These are phyloP conservation scores for Altica lythri DNA, from an alignment of 2,888 invertebrate species.

Conservation along the genomic window DNA sequence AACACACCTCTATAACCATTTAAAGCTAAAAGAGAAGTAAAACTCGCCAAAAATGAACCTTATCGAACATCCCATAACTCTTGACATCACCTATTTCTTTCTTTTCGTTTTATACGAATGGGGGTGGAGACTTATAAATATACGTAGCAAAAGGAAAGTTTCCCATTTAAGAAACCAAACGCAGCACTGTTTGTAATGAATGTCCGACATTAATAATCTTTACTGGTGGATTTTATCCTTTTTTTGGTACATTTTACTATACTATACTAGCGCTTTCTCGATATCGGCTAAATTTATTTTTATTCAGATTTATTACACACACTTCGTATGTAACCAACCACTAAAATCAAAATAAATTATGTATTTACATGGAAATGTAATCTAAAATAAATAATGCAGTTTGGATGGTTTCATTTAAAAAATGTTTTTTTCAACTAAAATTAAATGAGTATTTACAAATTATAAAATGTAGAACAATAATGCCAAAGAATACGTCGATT, in stretches of 20 bases:
- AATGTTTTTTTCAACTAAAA: no score
- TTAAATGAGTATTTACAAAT: no score
- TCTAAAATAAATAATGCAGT: no score
- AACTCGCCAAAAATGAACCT: constrained; percentile 57
- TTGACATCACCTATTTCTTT: constrained; percentile 61
- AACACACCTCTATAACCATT: constrained; percentile 56
- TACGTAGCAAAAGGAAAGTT: constrained; percentile 58
- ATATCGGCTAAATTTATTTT: constrained; percentile 2
- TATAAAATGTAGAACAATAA: no score
- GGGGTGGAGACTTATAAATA: constrained; percentile 58
- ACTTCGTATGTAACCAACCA: no score
- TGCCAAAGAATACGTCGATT: no score
- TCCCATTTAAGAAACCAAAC: constrained; percentile 57
- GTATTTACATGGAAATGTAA: no score
- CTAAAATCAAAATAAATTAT: no score
- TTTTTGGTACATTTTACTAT: constrained; percentile 35
- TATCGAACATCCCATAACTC: constrained; percentile 61
- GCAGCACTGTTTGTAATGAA: constrained; percentile 52
- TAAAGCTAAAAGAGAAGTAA: constrained; percentile 40
- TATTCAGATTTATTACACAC: no score
- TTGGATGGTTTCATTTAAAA: no score
- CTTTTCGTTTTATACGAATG: constrained; percentile 54
- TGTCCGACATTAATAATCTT: constrained; percentile 51
- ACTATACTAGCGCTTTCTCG: constrained; percentile 21
- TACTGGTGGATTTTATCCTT: constrained; percentile 46